These are phyloP conservation scores for Pelobates cultripes DNA, from an alignment of 2,797 vertebrate species.

Conservation along the genomic window DNA sequence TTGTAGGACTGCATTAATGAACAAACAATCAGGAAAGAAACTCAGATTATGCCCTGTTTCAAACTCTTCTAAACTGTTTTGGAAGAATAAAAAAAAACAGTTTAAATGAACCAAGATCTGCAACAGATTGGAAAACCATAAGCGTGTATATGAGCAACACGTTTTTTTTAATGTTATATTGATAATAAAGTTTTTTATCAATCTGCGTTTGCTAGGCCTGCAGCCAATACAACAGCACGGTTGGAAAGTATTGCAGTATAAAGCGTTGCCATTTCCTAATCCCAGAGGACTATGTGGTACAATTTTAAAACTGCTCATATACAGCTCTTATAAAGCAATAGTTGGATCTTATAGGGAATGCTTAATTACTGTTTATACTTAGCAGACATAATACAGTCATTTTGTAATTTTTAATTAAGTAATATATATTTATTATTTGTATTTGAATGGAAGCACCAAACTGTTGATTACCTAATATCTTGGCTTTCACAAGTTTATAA, in stretches of 20 bases:
- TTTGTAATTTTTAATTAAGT: no score
- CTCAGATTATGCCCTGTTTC: constrained; percentile 20
- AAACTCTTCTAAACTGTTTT: constrained; percentile 26
- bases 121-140: constrained; percentile 51
- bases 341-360: no score
- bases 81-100: constrained; percentile 18
- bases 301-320: constrained; percentile 34
- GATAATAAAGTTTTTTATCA: constrained; percentile 50
- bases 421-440: no score
- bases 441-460: no score
- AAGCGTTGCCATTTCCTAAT: constrained; percentile 44
- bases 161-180: constrained; percentile 42
- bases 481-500: no score
- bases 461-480: no score
- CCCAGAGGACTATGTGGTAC: constrained; percentile 32
- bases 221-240: constrained; percentile 47
- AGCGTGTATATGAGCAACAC: constrained; percentile 48
- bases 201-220: constrained; percentile 43
- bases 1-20: constrained; percentile 1
- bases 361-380: no score
- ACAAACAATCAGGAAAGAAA: not conserved
- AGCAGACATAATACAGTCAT: no score
- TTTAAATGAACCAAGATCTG: constrained; percentile 25
- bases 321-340: constrained; percentile 20
- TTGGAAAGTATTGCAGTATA: constrained; percentile 45